Conservation (phyloP, 2,113 vertebrate species). For the Plotosus lineatus region DNA sequence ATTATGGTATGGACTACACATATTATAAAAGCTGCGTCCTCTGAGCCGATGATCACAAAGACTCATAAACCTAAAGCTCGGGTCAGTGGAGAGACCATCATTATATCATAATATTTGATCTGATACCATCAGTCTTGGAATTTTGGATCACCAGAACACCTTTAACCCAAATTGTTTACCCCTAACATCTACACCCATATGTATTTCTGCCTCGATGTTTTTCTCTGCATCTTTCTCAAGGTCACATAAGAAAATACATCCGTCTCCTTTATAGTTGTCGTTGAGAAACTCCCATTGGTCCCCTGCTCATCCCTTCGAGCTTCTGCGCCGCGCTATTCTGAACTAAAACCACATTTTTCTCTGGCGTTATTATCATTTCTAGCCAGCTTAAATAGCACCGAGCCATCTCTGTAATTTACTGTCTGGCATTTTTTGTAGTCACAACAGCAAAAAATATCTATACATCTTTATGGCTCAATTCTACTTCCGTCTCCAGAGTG, state of each 20-base stretch:
- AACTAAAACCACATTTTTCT: conserved; percentile 49
- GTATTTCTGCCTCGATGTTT: not conserved
- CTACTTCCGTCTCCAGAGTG: conserved; percentile 48
- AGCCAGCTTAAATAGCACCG: conserved; percentile 1
- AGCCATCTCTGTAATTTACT: not conserved
- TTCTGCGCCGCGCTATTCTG: not conserved
- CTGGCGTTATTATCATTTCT: conserved; percentile 28
- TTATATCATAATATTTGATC: conserved; percentile 24
- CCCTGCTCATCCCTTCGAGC: not conserved
- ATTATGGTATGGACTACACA: no score
- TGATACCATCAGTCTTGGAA: not conserved
- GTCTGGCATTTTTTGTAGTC: conserved; percentile 35
- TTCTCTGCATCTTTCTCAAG: not conserved
- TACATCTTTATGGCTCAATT: conserved; percentile 12
- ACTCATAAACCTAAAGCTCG: not conserved
- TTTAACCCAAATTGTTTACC: not conserved
- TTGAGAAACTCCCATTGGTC: not conserved
- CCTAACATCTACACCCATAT: no score
- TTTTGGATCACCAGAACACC: not conserved
- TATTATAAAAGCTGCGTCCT: no score
- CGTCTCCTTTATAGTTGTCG: conserved; percentile 8
- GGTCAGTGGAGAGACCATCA: not conserved
- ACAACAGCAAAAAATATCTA: conserved; percentile 3
- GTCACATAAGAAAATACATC: conserved; percentile 49
- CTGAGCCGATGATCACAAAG: no score